Conservation (phyloP, 2,888 invertebrate genomes). For the Amblyjoppa fuscipennis region DNA sequence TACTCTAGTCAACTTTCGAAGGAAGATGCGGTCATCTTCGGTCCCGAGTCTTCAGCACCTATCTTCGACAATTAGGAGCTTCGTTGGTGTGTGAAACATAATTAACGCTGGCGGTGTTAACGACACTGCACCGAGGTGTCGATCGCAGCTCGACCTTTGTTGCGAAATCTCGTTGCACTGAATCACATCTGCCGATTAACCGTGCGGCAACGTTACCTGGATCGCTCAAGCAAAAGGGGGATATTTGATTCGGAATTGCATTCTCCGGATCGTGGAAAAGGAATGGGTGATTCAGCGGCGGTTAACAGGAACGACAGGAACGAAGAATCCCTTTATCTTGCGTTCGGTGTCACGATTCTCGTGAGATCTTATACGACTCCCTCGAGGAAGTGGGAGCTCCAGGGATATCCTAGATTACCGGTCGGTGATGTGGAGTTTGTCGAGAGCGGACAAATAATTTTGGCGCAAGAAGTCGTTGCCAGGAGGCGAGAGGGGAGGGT, state of each 20-base stretch:
- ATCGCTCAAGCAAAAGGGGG: not conserved
- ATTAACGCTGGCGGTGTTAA: slow-evolving; percentile 83
- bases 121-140: slow-evolving; percentile 81
- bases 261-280: slow-evolving; percentile 46
- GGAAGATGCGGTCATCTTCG: slow-evolving; percentile 38
- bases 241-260: slow-evolving; percentile 11
- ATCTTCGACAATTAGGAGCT: slow-evolving; percentile 81
- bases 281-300: slow-evolving; percentile 18
- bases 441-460: slow-evolving; percentile 71
- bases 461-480: slow-evolving; percentile 65
- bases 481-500: slow-evolving; percentile 41
- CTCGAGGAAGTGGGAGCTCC: slow-evolving; percentile 43
- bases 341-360: slow-evolving; percentile 49
- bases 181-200: slow-evolving; percentile 11
- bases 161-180: slow-evolving; percentile 39
- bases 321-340: slow-evolving; percentile 25
- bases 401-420: slow-evolving; percentile 38
- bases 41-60: slow-evolving; percentile 55
- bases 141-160: slow-evolving; percentile 69
- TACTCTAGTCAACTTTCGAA: slow-evolving; percentile 50
- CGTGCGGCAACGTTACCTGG: not conserved
- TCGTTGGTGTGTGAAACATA: slow-evolving; percentile 76
- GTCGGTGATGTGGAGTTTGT: slow-evolving; percentile 39
- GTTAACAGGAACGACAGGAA: slow-evolving; percentile 12
- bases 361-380: slow-evolving; percentile 62